phyloP scores from a whole-genome alignment of 2,888 invertebrate genomes.

The Pachliopta kotzebuea region DNA sequence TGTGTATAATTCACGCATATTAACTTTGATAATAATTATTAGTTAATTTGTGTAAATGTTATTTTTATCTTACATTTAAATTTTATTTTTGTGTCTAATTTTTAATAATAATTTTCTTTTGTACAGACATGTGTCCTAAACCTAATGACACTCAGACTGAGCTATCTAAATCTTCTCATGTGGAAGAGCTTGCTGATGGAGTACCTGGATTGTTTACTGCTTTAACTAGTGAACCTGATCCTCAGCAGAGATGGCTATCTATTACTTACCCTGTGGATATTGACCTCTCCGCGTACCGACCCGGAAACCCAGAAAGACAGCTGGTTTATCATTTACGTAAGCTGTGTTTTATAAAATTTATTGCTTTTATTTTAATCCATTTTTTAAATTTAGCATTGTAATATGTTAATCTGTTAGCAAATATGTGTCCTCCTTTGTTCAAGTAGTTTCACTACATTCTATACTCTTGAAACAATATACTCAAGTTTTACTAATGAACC shows the following conservation, averaged over 20 bases:
- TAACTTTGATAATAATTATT: no score
- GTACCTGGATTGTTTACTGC: slow-evolving; percentile 91
- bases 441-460: no score
- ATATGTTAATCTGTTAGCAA: not conserved
- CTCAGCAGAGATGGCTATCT: slow-evolving; percentile 90
- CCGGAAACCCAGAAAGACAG: slow-evolving; percentile 83
- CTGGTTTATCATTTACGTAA: slow-evolving; percentile 86
- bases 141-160: slow-evolving; percentile 88
- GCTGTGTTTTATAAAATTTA: slow-evolving; percentile 48
- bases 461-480: no score
- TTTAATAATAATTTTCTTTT: slow-evolving; percentile 26
- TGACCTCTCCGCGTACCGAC: slow-evolving; percentile 83
- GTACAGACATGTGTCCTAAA: slow-evolving; percentile 93
- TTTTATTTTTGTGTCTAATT: no score
- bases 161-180: slow-evolving; percentile 88
- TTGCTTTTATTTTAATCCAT: not conserved
- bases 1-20: no score
- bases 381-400: not conserved
- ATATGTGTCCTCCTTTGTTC: no score
- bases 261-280: slow-evolving; percentile 90
- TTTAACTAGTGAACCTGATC: slow-evolving; percentile 89
- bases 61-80: no score
- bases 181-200: slow-evolving; percentile 91
- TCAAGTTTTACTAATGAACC: no score
- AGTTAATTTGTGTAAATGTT: no score